Evolutionary conservation across 2,113 vertebrate species (phyloP).

Genomic region (Phalacrocorax pelagicus): DNA sequence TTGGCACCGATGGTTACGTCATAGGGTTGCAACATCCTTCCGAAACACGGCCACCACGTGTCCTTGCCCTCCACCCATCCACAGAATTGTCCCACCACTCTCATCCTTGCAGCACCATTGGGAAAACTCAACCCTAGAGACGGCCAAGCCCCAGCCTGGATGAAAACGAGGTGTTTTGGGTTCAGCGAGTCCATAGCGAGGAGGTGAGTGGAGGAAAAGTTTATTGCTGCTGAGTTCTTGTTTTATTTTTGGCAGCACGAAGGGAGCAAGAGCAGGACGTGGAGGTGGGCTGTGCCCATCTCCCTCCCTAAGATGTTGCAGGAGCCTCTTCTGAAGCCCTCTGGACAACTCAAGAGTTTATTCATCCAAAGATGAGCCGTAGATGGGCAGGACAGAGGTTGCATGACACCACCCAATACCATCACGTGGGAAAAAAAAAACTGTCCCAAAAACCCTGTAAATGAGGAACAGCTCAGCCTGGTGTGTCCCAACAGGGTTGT

Average conservation of each 20-base stretch:
- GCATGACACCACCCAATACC: background rate
- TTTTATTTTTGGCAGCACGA: background rate
- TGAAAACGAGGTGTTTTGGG: background rate
- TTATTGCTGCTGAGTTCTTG: background rate
- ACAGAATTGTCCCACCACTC: background rate
- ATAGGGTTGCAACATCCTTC: background rate
- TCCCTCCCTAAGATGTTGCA: background rate
- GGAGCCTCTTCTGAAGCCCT: background rate
- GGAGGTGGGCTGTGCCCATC: background rate
- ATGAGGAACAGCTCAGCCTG: background rate
- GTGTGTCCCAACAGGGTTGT: background rate
- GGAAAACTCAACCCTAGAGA: background rate
- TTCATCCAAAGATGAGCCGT: background rate
- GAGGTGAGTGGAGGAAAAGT: background rate
- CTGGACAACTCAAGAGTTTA: background rate
- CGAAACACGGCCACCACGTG: rapidly evolving
- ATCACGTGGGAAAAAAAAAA: too few relatives aligned
- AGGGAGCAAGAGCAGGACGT: background rate
- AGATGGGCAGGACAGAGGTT: background rate
- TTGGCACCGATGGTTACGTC: rapidly evolving
- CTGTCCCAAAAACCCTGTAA: background rate
- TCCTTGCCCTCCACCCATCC: background rate
- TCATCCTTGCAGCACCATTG: background rate
- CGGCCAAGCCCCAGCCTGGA: background rate
- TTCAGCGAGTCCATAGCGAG: background rate